A percentile compares a stretch with the other conserved stretches of the same genome.
phyloP scores from a whole-genome alignment of 2,888 invertebrate genomes.

The Anaspis maculata region DNA sequence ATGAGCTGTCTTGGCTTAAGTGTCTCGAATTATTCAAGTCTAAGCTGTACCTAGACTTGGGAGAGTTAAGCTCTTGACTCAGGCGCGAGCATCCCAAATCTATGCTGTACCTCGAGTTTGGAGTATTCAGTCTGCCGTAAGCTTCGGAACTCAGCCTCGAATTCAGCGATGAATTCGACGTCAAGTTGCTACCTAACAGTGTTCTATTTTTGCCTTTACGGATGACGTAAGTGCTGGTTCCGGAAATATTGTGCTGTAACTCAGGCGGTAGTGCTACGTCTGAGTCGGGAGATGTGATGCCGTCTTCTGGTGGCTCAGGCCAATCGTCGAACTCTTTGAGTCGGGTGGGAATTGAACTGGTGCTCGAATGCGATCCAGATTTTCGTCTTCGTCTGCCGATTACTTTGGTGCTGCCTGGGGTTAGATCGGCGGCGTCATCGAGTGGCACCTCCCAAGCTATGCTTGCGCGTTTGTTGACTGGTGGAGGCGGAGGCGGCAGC shows the following conservation, averaged over 20 bases:
- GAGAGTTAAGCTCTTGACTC: conserved; percentile 52
- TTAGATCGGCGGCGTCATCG: conserved; percentile 59
- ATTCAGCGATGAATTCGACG: conserved; percentile 49
- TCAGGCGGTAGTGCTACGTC: conserved; percentile 36
- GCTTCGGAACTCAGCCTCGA: conserved; percentile 55
- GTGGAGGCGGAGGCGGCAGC: conserved; percentile 55
- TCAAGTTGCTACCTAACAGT: conserved; percentile 34
- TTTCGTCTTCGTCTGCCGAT: conserved; percentile 31
- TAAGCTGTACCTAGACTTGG: conserved; percentile 52
- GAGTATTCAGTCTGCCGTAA: too few relatives aligned
- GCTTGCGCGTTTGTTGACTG: conserved; percentile 63
- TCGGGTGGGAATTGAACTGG: conserved; percentile 63
- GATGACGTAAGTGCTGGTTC: conserved; percentile 73
- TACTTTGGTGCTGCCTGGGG: conserved; percentile 48
- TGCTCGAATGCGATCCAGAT: conserved; percentile 53
- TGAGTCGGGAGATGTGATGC: conserved; percentile 60
- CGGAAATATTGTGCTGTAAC: conserved; percentile 45
- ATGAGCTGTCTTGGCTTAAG: conserved; percentile 35
- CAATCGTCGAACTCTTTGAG: conserved; percentile 63
- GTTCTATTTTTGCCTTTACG: conserved; percentile 54
- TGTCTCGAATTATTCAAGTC: conserved; percentile 48
- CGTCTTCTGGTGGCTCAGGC: conserved; percentile 65
- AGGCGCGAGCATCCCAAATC: conserved; percentile 45
- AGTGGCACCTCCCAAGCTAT: conserved; percentile 84
- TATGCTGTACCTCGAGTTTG: conserved; percentile 52